Conservation (phyloP, 2,888 invertebrate genomes). For the Pyrrhosoma nymphula region DNA sequence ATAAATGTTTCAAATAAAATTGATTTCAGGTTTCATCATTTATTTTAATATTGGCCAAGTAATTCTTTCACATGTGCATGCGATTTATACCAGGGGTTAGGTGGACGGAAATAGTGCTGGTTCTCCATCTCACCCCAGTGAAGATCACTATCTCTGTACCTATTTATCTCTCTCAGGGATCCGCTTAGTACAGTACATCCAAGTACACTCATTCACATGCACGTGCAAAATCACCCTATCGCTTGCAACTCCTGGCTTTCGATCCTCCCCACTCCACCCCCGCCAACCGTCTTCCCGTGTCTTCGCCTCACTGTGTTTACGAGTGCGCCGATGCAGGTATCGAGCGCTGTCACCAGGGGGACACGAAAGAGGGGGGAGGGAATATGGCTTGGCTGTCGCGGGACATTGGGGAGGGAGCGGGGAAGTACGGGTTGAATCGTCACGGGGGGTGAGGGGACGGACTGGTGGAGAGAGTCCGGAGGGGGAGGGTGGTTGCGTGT, state of each 20-base stretch:
- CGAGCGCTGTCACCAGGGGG: background rate
- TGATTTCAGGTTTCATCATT: no score
- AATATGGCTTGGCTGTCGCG: background rate
- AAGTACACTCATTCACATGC: background rate
- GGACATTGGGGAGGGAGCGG: background rate
- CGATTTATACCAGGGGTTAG: background rate
- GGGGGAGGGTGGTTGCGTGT: background rate
- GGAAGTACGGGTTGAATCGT: background rate
- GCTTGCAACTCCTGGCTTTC: background rate
- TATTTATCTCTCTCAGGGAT: background rate
- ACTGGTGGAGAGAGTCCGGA: background rate
- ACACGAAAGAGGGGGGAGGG: background rate
- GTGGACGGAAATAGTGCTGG: background rate
- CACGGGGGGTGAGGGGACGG: background rate
- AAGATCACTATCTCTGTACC: no score
- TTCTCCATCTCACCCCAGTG: background rate
- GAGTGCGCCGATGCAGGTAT: slow-evolving; percentile 19
- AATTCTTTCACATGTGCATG: no score
- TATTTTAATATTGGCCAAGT: no score
- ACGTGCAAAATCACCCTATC: background rate
- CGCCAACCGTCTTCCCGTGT: background rate
- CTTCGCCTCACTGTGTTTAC: background rate
- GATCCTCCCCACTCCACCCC: background rate
- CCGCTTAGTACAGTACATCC: background rate
- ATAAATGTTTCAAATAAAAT: no score